Base-by-base conservation (phyloP, 2,113 vertebrate species). In the Siphamia tubifer region DNA sequence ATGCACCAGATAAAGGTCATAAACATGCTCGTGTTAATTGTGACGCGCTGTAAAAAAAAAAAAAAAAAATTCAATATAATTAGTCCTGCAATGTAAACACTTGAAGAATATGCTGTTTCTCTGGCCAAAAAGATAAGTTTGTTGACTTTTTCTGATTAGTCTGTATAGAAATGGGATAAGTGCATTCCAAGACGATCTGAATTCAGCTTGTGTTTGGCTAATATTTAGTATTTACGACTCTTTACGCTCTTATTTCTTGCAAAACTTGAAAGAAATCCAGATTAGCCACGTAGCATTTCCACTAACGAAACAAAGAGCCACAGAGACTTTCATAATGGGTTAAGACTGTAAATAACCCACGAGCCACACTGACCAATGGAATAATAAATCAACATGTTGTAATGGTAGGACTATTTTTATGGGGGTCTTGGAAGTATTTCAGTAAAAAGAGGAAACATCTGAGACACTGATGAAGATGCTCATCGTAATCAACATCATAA, bases 71-170 rank as follows among this genome's bases (percentile, higher is more conserved):
- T 47, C 43, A 47, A n/a, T 8, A 17, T 24, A 11, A 30, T 48
- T 30, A 44, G 10, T 56, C 32, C 32, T 10, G 47, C 32, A 48
- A 34, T 55, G 57, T 20, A 56, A 38, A 53, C 24, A 49, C 68
- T 63, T 20, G 11, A 54, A n/a, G n/a, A n/a, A 23, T 3, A 45
- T 20, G 11, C 45, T 6, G 48, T 17, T 23, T 53, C 65, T 63
- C 11, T 4, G 4, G 32, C 74, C 74, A 70, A 48, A 53, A 57
- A 68, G 79, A 81, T 75, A 79, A 79, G 28, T 23, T 43, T 70
- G 62, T 86, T 75, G 79, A 83, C 70, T 81, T 66, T 36, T 80
- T 52, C 52, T 20, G 56, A 84, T 74, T 55, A 74, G 28, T 28
- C 45, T 1, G 44, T 34, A 8, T 17, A 51, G 63, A 42, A 66